Percentiles rank a stretch among this genome's conserved stretches.
These are phyloP conservation scores for Acanthococcus lagerstroemiae DNA, from an alignment of 2,888 invertebrate species.

Conservation along the genomic window DNA sequence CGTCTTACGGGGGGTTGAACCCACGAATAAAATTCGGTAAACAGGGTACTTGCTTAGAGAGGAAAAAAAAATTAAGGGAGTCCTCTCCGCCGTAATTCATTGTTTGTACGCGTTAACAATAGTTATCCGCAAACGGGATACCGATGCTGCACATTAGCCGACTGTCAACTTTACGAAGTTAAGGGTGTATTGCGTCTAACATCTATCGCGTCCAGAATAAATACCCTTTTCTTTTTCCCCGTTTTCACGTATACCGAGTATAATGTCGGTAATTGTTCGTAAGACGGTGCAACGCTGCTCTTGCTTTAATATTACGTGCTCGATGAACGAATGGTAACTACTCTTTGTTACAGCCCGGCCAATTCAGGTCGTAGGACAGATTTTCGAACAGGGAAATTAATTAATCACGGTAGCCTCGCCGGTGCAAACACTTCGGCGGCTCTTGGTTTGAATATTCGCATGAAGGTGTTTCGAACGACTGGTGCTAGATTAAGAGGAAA, in stretches of 20 bases:
- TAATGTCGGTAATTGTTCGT: not conserved
- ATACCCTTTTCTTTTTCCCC: slow-evolving; percentile 1
- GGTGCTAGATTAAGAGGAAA: too few relatives aligned
- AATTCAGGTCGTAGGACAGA: not conserved
- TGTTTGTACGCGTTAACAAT: slow-evolving; percentile 20
- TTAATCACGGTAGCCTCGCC: not conserved
- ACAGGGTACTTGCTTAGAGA: slow-evolving; percentile 24
- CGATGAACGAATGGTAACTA: not conserved
- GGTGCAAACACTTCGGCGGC: not conserved
- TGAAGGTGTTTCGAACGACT: too few relatives aligned
- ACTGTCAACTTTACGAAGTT: slow-evolving; percentile 23
- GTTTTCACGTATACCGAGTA: too few relatives aligned
- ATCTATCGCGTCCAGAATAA: not conserved
- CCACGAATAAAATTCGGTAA: slow-evolving; percentile 24
- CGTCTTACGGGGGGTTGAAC: slow-evolving; percentile 23
- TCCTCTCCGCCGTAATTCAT: slow-evolving; percentile 8
- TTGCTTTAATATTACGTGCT: not conserved
- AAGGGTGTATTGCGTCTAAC: slow-evolving; percentile 26
- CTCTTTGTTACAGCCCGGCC: not conserved
- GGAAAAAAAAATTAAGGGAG: slow-evolving; percentile 23
- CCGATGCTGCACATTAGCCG: slow-evolving; percentile 21
- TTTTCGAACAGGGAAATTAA: not conserved
- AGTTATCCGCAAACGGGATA: slow-evolving; percentile 25
- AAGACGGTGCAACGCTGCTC: not conserved
- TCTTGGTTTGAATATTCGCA: too few relatives aligned